A percentile compares a stretch with the other conserved stretches of the same genome.
Evolutionary conservation across 2,797 vertebrate genomes (phyloP).

Genomic region (Enoplosus armatus): DNA sequence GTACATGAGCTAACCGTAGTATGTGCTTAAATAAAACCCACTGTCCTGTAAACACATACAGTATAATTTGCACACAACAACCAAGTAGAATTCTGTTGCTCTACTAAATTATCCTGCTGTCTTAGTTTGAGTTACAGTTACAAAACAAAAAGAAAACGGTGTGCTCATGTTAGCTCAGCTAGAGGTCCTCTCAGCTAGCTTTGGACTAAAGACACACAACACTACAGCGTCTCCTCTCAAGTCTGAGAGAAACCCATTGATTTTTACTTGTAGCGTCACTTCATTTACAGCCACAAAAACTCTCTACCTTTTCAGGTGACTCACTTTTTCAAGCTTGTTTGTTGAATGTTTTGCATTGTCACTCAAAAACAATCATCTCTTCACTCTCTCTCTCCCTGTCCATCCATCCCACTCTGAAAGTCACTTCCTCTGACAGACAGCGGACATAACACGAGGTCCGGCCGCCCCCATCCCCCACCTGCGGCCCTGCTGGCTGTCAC

Average conservation of each 20-base stretch:
- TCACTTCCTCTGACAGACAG: slow-evolving; percentile 27
- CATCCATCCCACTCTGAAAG: slow-evolving; percentile 1
- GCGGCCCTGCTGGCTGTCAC: slow-evolving; percentile 53
- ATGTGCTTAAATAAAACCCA: not conserved
- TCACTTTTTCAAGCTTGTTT: not conserved
- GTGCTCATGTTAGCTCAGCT: not conserved
- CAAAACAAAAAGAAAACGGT: too few relatives aligned
- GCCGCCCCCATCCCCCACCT: slow-evolving; percentile 55
- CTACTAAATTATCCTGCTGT: not conserved
- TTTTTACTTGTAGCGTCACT: not conserved
- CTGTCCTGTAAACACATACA: not conserved
- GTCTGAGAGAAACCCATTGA: not conserved
- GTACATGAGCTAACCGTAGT: not conserved
- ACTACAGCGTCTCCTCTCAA: not conserved
- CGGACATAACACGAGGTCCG: slow-evolving; percentile 33
- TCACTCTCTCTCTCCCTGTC: not conserved
- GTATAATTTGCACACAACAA: not conserved
- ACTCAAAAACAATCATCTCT: not conserved
- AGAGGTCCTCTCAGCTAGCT: not conserved
- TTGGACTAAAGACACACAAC: not conserved
- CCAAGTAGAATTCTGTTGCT: not conserved
- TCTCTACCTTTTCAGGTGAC: not conserved
- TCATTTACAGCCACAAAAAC: not conserved
- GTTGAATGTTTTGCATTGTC: not conserved
- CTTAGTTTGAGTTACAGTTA: too few relatives aligned